A percentile compares a stretch with the other conserved stretches of the same genome.
Conservation (phyloP, 2,797 vertebrate species). For the Ceyx erithaca region DNA sequence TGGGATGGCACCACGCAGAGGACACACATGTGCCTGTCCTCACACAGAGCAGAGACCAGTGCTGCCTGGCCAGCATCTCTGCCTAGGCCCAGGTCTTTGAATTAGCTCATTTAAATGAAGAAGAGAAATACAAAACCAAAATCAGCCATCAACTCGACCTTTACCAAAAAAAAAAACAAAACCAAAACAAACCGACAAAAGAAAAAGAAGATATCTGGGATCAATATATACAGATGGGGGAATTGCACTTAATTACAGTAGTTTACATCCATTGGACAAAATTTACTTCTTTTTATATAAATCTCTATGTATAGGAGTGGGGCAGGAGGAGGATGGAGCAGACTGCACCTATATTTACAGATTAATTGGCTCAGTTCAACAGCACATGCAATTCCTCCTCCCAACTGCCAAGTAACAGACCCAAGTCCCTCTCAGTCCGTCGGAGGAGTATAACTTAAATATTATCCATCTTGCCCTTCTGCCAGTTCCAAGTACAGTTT, state of each 20-base stretch:
- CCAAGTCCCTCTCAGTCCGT: constrained; percentile 71
- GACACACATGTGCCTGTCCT: background rate
- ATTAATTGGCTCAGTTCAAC: constrained; percentile 80
- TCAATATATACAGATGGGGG: constrained; percentile 74
- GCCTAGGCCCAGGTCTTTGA: background rate
- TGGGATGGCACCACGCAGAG: background rate
- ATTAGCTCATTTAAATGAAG: background rate
- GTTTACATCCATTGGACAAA: constrained; percentile 82
- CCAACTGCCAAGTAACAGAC: constrained; percentile 77
- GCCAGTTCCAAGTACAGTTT: constrained; percentile 15
- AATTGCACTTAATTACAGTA: constrained; percentile 84
- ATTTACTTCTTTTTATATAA: constrained; percentile 82
- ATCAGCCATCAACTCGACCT: constrained; percentile 57
- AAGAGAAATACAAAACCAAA: constrained; percentile 35
- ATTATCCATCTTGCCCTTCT: constrained; percentile 35
- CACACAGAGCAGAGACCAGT: background rate
- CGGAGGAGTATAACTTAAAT: constrained; percentile 47
- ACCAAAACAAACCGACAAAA: background rate
- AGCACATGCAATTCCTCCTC: constrained; percentile 65
- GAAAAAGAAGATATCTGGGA: constrained; percentile 18
- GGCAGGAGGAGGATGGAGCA: constrained; percentile 18
- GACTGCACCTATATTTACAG: constrained; percentile 78
- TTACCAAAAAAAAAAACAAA: constrained; percentile 51
- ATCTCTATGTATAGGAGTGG: constrained; percentile 62
- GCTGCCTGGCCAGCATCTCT: background rate